Base-by-base conservation (phyloP, 2,888 invertebrate species). In the Hylaea fasciaria region DNA sequence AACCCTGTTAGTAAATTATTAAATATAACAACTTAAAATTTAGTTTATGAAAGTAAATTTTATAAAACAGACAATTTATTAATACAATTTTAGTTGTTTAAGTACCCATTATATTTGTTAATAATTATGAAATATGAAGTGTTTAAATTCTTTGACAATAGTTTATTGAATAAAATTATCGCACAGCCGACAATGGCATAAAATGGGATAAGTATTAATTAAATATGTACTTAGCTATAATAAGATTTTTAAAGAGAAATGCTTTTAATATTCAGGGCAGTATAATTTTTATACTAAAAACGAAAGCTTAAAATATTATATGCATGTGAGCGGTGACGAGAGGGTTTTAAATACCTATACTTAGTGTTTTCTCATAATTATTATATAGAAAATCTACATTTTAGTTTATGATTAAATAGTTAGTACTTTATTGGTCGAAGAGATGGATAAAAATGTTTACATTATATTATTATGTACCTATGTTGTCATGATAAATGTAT, bases 141-240 rank as follows among this genome's bases (percentile, higher is more conserved):
- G 73, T 77, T 81, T 78, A 64, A 72, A 70, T 69, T 72, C 75
- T 71, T 74, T 71, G 79, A 82, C 77, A 82, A 83, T 82, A 83
- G 80, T 76, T 76, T 73, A 76, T 69, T 70, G 66, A 70, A 55
- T 63, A 66, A 70, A 50, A 61, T 39, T 53, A 62, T 68, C 45
- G 62, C 62, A 54, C 48, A 57, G 64, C 64, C 65, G 58, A 69
- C 58, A 48, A 50, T 64, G 71, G 68, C 67, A 68, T 66, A 69
- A 69, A 66, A 62, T 59, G 49, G 35, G 51, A 57, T 62, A 57
- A 32, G 39, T 41, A 56, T 41, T 43, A 54, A 32, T 32, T 58
- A 39, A 53, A 29, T 54, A 53, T 45, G 32, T 32, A 32, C 32
- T 32, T 41, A 41, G n/a, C n/a, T 43, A 37, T 62, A 55, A 56